phyloP scores from a whole-genome alignment of 2,888 invertebrate species.

The Cinara cedri region DNA sequence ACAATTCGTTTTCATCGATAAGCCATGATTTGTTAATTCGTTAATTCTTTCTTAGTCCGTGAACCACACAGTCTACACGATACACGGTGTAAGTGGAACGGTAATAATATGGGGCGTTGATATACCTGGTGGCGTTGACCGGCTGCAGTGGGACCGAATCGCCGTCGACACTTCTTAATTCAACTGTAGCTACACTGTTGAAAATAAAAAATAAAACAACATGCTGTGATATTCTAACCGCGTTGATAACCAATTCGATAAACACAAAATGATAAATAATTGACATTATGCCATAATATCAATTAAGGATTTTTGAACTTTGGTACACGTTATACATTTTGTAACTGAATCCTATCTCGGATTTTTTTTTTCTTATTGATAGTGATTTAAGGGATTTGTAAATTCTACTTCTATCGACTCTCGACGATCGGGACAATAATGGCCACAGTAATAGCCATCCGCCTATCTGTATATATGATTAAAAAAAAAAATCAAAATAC shows the following conservation, averaged over 20 bases:
- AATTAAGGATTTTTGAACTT: too few species aligned
- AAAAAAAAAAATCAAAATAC: conserved; percentile 67
- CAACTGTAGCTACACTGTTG: background rate
- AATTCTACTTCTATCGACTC: background rate
- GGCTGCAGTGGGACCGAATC: background rate
- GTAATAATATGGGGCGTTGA: conserved; percentile 48
- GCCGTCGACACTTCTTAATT: background rate
- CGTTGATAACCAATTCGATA: background rate
- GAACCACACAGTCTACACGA: too few species aligned
- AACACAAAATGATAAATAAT: too few species aligned
- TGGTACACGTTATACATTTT: too few species aligned
- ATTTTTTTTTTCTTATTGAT: too few species aligned
- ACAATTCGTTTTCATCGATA: too few species aligned
- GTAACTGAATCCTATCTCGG: too few species aligned
- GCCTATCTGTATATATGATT: conserved; percentile 77
- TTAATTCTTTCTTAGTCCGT: too few species aligned
- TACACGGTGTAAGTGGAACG: too few species aligned
- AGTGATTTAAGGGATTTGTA: background rate
- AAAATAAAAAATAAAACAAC: too few species aligned
- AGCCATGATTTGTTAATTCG: too few species aligned
- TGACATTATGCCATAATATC: too few species aligned
- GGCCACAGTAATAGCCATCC: conserved; percentile 76
- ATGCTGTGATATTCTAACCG: background rate
- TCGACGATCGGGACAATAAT: conserved; percentile 64
- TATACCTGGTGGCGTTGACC: conserved; percentile 51